Evolutionary conservation across 2,113 vertebrate genomes (phyloP).

Genomic region (Bos indicus): DNA sequence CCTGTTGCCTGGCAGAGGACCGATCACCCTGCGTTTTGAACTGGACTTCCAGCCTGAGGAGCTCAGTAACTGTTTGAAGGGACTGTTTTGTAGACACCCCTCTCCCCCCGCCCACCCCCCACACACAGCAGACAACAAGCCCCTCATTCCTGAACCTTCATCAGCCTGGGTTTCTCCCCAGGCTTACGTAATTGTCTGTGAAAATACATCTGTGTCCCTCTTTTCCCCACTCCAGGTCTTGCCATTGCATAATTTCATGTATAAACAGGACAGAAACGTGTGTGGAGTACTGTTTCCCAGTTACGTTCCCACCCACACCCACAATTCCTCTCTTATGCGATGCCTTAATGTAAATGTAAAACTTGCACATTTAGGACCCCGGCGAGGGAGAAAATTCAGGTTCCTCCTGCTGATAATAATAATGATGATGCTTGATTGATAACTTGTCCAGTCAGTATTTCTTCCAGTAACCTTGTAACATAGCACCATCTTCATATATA

Average conservation of each 20-base stretch:
- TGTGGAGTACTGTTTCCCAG: neutral
- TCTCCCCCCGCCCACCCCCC: fast-evolving
- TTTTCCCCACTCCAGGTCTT: neutral
- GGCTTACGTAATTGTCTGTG: neutral
- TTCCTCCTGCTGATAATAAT: neutral
- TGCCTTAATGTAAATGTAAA: neutral
- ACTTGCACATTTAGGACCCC: neutral
- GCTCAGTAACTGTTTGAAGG: fast-evolving
- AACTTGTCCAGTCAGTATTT: neutral
- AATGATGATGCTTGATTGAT: neutral
- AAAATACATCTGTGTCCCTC: neutral
- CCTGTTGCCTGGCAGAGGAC: slow-evolving; percentile 45
- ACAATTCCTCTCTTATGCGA: neutral
- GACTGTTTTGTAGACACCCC: fast-evolving
- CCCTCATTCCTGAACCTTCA: fast-evolving
- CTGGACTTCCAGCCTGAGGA: neutral
- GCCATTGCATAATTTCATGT: neutral
- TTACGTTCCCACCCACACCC: neutral
- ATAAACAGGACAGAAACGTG: neutral
- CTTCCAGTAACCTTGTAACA: neutral
- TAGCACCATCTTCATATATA: neutral
- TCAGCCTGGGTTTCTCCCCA: fast-evolving
- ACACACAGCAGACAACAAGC: neutral
- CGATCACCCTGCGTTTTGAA: neutral
- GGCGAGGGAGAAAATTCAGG: neutral